Conservation (phyloP, 2,888 invertebrate genomes). For the Horisme vitalbata region DNA sequence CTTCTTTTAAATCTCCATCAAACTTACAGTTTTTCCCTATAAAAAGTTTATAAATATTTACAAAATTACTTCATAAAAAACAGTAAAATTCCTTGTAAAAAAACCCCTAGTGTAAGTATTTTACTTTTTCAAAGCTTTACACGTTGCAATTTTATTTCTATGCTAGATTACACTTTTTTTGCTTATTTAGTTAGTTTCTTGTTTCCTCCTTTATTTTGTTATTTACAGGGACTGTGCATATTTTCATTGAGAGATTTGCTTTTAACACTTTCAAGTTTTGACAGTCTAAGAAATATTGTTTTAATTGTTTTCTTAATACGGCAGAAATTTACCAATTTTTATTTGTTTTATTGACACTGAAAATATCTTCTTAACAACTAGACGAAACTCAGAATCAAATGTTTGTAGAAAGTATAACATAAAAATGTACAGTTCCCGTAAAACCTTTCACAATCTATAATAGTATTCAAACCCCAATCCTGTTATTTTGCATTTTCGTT, state of each 20-base stretch:
- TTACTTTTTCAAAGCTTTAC: conserved; percentile 41
- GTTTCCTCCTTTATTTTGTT: neutral
- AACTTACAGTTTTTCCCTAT: too few relatives aligned
- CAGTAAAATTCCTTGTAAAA: conserved; percentile 5
- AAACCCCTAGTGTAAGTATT: conserved; percentile 1
- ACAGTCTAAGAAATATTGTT: too few relatives aligned
- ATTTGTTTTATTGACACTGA: too few relatives aligned
- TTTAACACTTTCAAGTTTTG: too few relatives aligned
- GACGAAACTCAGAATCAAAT: neutral
- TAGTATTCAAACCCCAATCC: conserved; percentile 16
- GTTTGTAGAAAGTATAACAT: conserved; percentile 12
- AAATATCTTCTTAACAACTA: too few relatives aligned
- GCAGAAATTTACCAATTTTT: too few relatives aligned
- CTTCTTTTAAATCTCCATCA: too few relatives aligned
- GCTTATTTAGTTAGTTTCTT: conserved; percentile 15
- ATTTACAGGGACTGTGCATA: conserved; percentile 11
- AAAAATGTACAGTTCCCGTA: conserved; percentile 22
- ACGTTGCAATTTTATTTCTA: conserved; percentile 42
- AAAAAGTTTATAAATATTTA: too few relatives aligned
- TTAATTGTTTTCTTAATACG: too few relatives aligned
- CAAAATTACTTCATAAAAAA: too few relatives aligned
- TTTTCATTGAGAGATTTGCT: too few relatives aligned
- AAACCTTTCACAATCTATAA: neutral
- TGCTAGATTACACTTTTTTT: conserved; percentile 21
- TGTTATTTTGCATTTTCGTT: conserved; percentile 45